Evolutionary conservation across 2,113 vertebrate genomes (phyloP).

Genomic region (Corydoras maculifer): DNA sequence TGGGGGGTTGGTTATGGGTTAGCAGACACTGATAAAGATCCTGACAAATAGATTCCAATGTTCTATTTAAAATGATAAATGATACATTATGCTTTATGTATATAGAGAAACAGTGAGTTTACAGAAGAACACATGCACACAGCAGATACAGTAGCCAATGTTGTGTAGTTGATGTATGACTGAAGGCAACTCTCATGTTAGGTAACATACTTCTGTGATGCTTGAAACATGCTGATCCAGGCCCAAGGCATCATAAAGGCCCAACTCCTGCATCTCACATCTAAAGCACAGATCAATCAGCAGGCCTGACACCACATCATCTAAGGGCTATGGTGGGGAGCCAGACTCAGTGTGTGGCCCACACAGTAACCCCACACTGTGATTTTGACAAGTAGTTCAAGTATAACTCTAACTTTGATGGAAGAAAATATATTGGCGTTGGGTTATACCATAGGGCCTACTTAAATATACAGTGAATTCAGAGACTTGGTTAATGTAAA

Average conservation of each 20-base stretch:
- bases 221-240: constrained; percentile 17
- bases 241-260: constrained; percentile 1
- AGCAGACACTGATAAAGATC: neutral
- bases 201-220: constrained; percentile 2
- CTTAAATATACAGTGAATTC: neutral
- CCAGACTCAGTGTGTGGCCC: constrained; percentile 3
- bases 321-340: constrained; percentile 6
- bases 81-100: neutral
- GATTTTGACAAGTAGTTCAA: constrained; percentile 26
- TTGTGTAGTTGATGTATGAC: neutral
- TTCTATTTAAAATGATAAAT: constrained; percentile 2
- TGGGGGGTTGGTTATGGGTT: neutral
- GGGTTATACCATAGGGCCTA: neutral
- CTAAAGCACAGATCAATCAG: constrained; percentile 26
- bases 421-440: neutral
- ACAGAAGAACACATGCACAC: neutral
- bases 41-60: neutral
- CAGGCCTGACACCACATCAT: constrained; percentile 6
- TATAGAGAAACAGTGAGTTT: constrained; percentile 2
- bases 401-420: constrained; percentile 6
- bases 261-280: constrained; percentile 19
- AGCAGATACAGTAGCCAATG: neutral
- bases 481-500: neutral
- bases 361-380: constrained; percentile 15
- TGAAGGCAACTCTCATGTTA: neutral